Evolutionary conservation across 64 coral and sea anemone genomes (phyloP).

Genomic region (Stylophora pistillata): DNA sequence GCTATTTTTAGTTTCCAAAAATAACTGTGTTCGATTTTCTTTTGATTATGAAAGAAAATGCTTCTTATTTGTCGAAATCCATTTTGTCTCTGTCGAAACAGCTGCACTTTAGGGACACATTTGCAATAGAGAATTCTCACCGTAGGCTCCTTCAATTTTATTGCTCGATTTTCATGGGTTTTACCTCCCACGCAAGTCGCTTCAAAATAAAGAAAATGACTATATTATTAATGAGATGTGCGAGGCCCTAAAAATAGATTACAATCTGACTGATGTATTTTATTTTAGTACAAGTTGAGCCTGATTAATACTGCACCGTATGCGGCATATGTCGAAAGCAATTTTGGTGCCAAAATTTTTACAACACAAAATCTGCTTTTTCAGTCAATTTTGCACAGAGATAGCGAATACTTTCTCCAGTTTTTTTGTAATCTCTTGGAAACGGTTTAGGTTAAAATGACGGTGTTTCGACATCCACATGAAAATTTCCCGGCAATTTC

Average conservation of each 20-base stretch:
- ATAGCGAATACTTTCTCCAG: neutral
- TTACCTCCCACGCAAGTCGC: conserved; percentile 37
- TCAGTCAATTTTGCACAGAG: neutral
- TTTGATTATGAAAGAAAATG: conserved; percentile 12
- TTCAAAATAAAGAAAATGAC: conserved; percentile 13
- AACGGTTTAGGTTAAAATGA: neutral
- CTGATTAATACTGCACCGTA: neutral
- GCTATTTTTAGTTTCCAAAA: conserved; percentile 42
- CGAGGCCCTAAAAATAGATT: neutral
- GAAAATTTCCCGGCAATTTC: conserved; percentile 2
- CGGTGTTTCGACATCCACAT: neutral
- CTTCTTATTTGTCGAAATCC: neutral
- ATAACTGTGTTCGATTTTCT: conserved; percentile 5
- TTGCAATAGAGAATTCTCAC: conserved; percentile 34
- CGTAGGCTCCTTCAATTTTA: conserved; percentile 42
- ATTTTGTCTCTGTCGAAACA: conserved; percentile 9
- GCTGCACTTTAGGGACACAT: conserved; percentile 32
- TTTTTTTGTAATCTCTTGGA: neutral
- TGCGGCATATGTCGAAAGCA: neutral
- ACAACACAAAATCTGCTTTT: neutral
- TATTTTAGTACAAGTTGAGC: neutral
- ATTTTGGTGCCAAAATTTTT: neutral
- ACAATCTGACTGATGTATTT: neutral
- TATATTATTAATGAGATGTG: conserved; percentile 36
- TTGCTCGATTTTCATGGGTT: conserved; percentile 43